These are phyloP conservation scores for Ispidina lecontei DNA, from an alignment of 2,797 vertebrate genomes.

Conservation along the genomic window DNA sequence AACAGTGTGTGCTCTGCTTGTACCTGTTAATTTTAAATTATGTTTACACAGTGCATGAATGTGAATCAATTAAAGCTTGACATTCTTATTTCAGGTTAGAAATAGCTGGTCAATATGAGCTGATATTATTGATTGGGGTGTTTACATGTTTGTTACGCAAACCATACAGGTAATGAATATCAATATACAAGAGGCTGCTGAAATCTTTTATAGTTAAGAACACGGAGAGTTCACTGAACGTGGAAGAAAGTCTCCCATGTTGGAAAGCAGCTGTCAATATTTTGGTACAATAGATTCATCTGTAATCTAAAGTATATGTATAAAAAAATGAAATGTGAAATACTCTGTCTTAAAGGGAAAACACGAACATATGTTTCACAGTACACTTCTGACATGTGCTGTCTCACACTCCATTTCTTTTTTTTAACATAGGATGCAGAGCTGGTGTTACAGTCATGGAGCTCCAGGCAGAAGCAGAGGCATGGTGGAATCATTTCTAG, in stretches of 20 bases:
- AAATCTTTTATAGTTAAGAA: neutral
- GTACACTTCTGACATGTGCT: constrained; percentile 60
- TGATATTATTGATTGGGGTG: constrained; percentile 36
- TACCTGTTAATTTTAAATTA: constrained; percentile 28
- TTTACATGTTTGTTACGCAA: neutral
- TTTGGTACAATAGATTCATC: constrained; percentile 70
- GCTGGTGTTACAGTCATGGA: neutral
- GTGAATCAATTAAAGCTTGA: constrained; percentile 41
- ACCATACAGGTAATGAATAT: constrained; percentile 3
- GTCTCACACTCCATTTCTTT: constrained; percentile 42
- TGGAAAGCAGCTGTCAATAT: constrained; percentile 62
- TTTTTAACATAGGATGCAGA: neutral
- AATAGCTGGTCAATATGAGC: constrained; percentile 40
- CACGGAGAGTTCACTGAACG: neutral
- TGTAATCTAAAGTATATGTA: constrained; percentile 59
- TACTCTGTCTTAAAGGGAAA: constrained; percentile 48
- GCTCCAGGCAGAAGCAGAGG: neutral
- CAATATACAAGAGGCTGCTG: neutral
- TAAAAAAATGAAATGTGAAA: constrained; percentile 49
- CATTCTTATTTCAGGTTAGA: constrained; percentile 32
- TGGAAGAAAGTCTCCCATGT: constrained; percentile 7
- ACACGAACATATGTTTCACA: constrained; percentile 56
- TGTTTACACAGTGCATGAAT: neutral
- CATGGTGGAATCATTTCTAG: neutral
- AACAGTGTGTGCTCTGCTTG: neutral